Percentiles rank a stretch among this genome's conserved stretches.
These are phyloP conservation scores for Stigmatopora argus DNA, from an alignment of 2,113 vertebrate species.

Conservation along the genomic window DNA sequence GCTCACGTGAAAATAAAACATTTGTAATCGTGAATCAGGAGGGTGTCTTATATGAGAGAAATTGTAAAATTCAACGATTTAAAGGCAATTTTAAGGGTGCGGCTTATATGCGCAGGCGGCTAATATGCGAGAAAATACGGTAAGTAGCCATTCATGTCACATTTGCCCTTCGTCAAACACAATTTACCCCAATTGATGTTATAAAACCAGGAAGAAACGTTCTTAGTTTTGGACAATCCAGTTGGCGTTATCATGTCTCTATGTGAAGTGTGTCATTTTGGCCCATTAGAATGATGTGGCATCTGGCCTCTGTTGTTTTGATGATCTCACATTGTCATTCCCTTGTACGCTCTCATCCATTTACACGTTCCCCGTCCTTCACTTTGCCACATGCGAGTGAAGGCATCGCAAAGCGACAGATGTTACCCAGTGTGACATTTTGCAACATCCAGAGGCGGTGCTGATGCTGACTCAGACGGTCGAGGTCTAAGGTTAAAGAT, in stretches of 20 bases:
- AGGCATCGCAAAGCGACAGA: slow-evolving; percentile 45
- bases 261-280: not conserved
- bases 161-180: too few species aligned
- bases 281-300: slow-evolving; percentile 13
- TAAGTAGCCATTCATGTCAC: too few species aligned
- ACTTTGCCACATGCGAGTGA: slow-evolving; percentile 12
- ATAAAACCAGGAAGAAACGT: not conserved
- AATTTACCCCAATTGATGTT: too few species aligned
- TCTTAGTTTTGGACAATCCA: not conserved
- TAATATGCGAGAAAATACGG: too few species aligned
- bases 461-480: slow-evolving; percentile 50
- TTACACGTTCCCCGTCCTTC: slow-evolving; percentile 21
- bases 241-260: not conserved
- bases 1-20: too few species aligned
- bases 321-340: slow-evolving; percentile 16
- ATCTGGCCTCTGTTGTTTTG: slow-evolving; percentile 25
- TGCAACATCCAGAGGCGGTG: slow-evolving; percentile 36
- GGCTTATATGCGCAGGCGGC: too few species aligned
- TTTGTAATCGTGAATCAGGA: too few species aligned
- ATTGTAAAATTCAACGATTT: too few species aligned
- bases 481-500: slow-evolving; percentile 30
- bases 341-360: slow-evolving; percentile 13
- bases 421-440: slow-evolving; percentile 55
- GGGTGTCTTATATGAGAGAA: too few species aligned
- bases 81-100: too few species aligned